Base-by-base conservation (phyloP, 2,113 vertebrate species). In the Anoplopoma fimbria region DNA sequence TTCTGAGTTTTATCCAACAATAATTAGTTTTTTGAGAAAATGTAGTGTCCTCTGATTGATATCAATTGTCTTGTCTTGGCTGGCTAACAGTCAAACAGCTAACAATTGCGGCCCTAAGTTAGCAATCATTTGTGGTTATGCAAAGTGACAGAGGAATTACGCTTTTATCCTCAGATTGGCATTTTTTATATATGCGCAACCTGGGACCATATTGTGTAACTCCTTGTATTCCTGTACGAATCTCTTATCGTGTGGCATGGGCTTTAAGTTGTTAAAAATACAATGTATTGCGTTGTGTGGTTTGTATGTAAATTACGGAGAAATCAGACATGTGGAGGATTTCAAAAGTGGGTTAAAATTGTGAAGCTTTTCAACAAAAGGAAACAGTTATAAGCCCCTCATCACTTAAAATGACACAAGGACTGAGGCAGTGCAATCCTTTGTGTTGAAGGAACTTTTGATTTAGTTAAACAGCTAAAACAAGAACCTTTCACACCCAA, bases 381-480 rank as follows among this genome's bases (percentile, higher is more conserved):
- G 60, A 45, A 70, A 82, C 69, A 82, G 83, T 88, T 83, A 85
- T 89, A 85, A 76, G 61, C 70, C 47, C 55, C 61, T 61, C 61
- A 70, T 77, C 74, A 86, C 77, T 90, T 77, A 78, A 91, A 89
- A 79, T 83, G 71, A 86, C 86, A 86, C 51, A 75, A 84, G 42
- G 57, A 75, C 71, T n/a, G 78, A 83, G 75, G 83, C 80, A 65
- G 62, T 57, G 61, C 88, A 85, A 25, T 27, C 75, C 78, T 90
- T 92, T 94, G 90, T 92, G 75, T 61, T 34, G 29, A 76, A 76
- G 77, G 75, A 92, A 91, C 90, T 90, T 91, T 89, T 90, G 90
- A 91, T 92, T 93, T 84, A 88, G 87, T 89, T 86, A 88, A 93
- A 93, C 87, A 89, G 79, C 79, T 87, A 90, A 94, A 90, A 93